A percentile compares a stretch with the other conserved stretches of the same genome.
Conservation (phyloP, 2,113 vertebrate genomes). For the Salvelinus alpinus region DNA sequence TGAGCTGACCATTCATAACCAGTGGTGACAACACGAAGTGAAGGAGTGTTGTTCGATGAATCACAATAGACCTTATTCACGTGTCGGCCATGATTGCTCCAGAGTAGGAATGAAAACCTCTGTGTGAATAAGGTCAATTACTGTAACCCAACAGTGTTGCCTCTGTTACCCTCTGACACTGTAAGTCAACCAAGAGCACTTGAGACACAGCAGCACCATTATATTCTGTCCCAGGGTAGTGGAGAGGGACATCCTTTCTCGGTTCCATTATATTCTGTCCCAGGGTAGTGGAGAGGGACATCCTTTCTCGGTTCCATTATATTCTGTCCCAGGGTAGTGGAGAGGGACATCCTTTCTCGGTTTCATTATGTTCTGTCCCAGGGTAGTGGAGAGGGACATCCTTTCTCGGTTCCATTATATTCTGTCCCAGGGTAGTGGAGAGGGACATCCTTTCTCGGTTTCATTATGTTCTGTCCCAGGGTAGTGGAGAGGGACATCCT, state of each 20-base stretch:
- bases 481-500: too few relatives aligned
- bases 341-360: neutral
- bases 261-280: too few relatives aligned
- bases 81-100: too few relatives aligned
- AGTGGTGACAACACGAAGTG: neutral
- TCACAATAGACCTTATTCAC: too few relatives aligned
- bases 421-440: neutral
- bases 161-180: neutral
- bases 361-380: too few relatives aligned
- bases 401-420: neutral
- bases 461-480: neutral
- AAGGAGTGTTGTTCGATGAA: neutral
- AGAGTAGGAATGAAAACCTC: too few relatives aligned
- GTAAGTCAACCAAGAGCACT: neutral
- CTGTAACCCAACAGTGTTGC: too few relatives aligned
- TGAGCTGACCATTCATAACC: neutral
- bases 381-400: too few relatives aligned
- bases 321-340: too few relatives aligned
- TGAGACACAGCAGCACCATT: neutral
- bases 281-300: too few relatives aligned
- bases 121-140: too few relatives aligned
- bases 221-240: neutral
- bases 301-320: neutral
- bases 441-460: too few relatives aligned
- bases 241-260: neutral